These are phyloP conservation scores for Pheosia tremula DNA, from an alignment of 2,888 invertebrate genomes.

Conservation along the genomic window DNA sequence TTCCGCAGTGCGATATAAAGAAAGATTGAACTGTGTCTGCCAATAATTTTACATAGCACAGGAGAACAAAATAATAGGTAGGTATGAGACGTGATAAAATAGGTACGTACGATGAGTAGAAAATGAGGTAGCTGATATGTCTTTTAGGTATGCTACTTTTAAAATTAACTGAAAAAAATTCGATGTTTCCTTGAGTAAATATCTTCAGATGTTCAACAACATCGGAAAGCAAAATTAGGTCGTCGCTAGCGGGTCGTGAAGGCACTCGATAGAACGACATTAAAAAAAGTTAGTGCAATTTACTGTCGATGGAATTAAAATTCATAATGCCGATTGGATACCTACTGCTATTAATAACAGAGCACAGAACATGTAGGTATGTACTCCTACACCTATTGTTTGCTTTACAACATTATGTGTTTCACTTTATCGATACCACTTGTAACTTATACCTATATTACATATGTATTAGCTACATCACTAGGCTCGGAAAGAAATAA, in stretches of 20 bases:
- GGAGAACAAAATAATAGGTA: no score
- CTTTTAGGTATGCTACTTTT: background rate
- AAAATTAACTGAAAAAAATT: background rate
- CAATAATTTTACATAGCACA: no score
- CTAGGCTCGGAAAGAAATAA: constrained; percentile 13
- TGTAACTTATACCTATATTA: constrained; percentile 12
- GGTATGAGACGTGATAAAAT: no score
- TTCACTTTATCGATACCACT: constrained; percentile 29
- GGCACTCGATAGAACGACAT: constrained; percentile 14
- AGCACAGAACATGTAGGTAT: constrained; percentile 5
- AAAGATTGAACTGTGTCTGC: no score
- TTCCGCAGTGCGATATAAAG: no score
- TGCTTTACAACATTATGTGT: constrained; percentile 19
- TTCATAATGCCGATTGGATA: constrained; percentile 23
- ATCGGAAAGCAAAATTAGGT: constrained; percentile 32
- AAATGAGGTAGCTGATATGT: no score
- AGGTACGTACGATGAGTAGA: no score
- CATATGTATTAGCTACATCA: constrained; percentile 11
- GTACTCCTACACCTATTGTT: constrained; percentile 11
- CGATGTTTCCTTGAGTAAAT: background rate
- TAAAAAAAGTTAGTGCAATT: constrained; percentile 15
- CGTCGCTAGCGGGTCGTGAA: constrained; percentile 28
- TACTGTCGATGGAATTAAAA: constrained; percentile 30
- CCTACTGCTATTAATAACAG: constrained; percentile 17
- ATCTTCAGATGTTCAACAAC: constrained; percentile 21